Evolutionary conservation across 2,888 invertebrate genomes (phyloP), one percentile per base, ranked within the genome.

Genomic region (Idaea straminata): DNA sequence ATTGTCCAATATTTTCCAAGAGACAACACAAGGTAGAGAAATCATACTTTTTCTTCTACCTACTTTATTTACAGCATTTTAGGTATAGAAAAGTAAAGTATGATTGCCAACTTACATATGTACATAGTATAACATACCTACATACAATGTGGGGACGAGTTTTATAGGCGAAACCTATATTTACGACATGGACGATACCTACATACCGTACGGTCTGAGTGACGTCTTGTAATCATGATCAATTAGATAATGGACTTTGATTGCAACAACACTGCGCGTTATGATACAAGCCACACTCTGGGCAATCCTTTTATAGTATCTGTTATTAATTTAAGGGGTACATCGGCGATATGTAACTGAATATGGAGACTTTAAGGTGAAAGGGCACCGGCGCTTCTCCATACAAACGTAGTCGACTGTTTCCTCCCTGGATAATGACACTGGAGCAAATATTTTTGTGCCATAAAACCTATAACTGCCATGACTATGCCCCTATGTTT

Each of bases 171-270:
- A 47, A 47, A 47, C 59, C 34, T 67, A 59, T 62, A 64, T 67
- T 67, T 65, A 65, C 60, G 35, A 38, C 57, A 15, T 61, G 47
- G 62, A 65, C 34, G 57, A 13, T 13, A 47, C 57, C 62, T 59
- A 38, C 58, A 58, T 59, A 59, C 15, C 59, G 59, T 61, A 62
- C 62, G 57, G 63, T 65, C 64, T 63, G 25, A 25, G 62, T 69
- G 66, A 66, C 64, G 64, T 68, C 69, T 69, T 66, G 65, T 64
- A 64, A 64, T 63, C 62, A 59, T 64, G 62, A 15, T 74, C 73
- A 83, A 59, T 83, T 83, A 82, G 78, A 75, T 81, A 83, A 84
- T 84, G 80, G 82, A 69, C 74, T 74, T 75, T 79, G 78, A 83
- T 83, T 82, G 78, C 77, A 80, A 72, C 69, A 73, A 72, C 74